These are phyloP conservation scores for Polydesmus complanatus DNA, from an alignment of 2,888 invertebrate genomes.

Conservation along the genomic window DNA sequence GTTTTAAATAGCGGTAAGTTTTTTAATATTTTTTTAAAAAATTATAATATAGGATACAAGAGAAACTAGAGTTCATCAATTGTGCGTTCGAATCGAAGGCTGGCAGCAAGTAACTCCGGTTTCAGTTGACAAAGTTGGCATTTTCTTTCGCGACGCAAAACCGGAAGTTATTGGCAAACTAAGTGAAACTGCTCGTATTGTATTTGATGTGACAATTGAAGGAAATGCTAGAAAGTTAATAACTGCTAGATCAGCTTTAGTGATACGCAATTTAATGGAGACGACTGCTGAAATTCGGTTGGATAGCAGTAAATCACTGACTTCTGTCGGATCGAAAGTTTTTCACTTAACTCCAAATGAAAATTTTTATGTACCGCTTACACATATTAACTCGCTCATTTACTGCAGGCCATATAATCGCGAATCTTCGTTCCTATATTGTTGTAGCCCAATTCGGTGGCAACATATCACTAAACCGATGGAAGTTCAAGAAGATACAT, in stretches of 20 bases:
- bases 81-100: constrained; percentile 75
- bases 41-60: constrained; percentile 50
- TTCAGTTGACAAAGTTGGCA: constrained; percentile 88
- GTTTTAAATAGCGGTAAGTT: background rate
- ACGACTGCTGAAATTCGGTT: constrained; percentile 57
- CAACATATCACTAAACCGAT: constrained; percentile 40
- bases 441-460: constrained; percentile 47
- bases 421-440: constrained; percentile 31
- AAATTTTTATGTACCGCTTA: constrained; percentile 58
- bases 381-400: constrained; percentile 56
- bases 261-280: constrained; percentile 59
- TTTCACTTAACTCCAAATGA: background rate
- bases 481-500: constrained; percentile 32
- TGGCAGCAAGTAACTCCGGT: constrained; percentile 79
- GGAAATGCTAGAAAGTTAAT: constrained; percentile 89
- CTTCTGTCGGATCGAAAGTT: constrained; percentile 3
- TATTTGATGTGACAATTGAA: constrained; percentile 80
- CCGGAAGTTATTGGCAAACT: constrained; percentile 24
- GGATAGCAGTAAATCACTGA: constrained; percentile 37
- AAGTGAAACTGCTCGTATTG: constrained; percentile 51
- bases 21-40: constrained; percentile 6
- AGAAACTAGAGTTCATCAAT: constrained; percentile 65
- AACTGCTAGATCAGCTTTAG: constrained; percentile 77
- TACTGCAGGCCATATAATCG: constrained; percentile 51
- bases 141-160: constrained; percentile 53